Conservation (phyloP, 2,797 vertebrate species). For the Rhincodon typus region DNA sequence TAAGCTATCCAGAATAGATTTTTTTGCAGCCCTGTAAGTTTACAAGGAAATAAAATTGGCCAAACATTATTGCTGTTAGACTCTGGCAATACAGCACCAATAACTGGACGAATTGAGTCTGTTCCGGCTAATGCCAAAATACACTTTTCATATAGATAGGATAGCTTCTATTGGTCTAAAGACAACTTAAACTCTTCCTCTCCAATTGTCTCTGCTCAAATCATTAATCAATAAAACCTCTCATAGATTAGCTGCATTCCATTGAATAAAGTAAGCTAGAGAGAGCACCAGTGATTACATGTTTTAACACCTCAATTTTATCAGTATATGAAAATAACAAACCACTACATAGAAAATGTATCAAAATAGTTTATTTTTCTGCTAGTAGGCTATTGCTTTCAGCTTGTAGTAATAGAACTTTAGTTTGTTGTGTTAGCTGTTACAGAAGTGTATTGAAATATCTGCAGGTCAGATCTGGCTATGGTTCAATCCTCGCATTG, state of each 20-base stretch:
- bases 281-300: conserved; percentile 30
- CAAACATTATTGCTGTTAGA: not conserved
- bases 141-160: not conserved
- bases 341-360: conserved; percentile 47
- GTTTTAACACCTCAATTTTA: conserved; percentile 41
- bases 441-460: conserved; percentile 35
- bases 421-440: conserved; percentile 17
- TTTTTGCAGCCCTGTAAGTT: not conserved
- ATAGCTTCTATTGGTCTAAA: not conserved
- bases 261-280: conserved; percentile 42
- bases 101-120: not conserved
- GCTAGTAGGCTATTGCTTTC: conserved; percentile 52
- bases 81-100: not conserved
- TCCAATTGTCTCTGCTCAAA: conserved; percentile 33
- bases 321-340: conserved; percentile 45
- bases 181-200: conserved; percentile 30
- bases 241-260: conserved; percentile 47
- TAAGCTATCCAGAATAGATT: conserved; percentile 12
- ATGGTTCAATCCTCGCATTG: conserved; percentile 8
- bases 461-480: conserved; percentile 25
- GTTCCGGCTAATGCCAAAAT: not conserved
- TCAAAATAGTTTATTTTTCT: conserved; percentile 46
- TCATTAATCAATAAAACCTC: conserved; percentile 35
- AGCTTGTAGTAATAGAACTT: conserved; percentile 44
- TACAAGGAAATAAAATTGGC: not conserved